These are phyloP conservation scores for Eciton burchellii DNA, from an alignment of 1,140 invertebrate genomes.

Conservation along the genomic window DNA sequence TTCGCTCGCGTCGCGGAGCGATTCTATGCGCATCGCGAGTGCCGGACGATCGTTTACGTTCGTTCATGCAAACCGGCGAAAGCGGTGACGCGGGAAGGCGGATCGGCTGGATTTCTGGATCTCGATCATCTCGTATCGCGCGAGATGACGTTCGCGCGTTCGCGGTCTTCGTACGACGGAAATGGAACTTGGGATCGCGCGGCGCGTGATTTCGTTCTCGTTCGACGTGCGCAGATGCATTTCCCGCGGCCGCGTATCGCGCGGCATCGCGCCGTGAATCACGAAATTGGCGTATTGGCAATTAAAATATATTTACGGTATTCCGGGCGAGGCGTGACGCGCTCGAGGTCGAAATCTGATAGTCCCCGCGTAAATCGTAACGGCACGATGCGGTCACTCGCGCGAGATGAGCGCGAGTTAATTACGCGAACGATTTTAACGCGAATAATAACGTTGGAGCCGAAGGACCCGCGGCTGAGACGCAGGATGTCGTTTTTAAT, in stretches of 20 bases:
- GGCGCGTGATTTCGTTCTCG: neutral
- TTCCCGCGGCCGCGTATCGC: neutral
- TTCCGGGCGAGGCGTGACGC: neutral
- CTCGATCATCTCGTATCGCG: neutral
- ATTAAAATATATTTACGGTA: slow-evolving; percentile 5
- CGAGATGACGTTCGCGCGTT: slow-evolving; percentile 8
- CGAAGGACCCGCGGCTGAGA: slow-evolving; percentile 8
- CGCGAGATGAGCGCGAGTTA: neutral
- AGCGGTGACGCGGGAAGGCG: slow-evolving; percentile 44
- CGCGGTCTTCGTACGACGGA: neutral
- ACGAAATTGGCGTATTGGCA: neutral
- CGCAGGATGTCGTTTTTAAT: slow-evolving; percentile 49
- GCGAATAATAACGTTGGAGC: slow-evolving; percentile 16
- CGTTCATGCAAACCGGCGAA: slow-evolving; percentile 57
- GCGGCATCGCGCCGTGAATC: neutral
- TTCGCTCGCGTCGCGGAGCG: slow-evolving; percentile 20
- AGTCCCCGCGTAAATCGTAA: neutral
- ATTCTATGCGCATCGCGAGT: slow-evolving; percentile 42
- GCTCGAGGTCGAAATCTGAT: slow-evolving; percentile 5
- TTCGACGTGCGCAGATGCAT: neutral
- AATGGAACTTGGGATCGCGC: neutral
- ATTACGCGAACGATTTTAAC: slow-evolving; percentile 11
- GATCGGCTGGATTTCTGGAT: slow-evolving; percentile 35
- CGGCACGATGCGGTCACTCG: no score
- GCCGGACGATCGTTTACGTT: slow-evolving; percentile 40